Percentiles rank a stretch among this genome's conserved stretches.
Evolutionary conservation across 2,888 invertebrate species (phyloP).

Genomic region (Luperina testacea): DNA sequence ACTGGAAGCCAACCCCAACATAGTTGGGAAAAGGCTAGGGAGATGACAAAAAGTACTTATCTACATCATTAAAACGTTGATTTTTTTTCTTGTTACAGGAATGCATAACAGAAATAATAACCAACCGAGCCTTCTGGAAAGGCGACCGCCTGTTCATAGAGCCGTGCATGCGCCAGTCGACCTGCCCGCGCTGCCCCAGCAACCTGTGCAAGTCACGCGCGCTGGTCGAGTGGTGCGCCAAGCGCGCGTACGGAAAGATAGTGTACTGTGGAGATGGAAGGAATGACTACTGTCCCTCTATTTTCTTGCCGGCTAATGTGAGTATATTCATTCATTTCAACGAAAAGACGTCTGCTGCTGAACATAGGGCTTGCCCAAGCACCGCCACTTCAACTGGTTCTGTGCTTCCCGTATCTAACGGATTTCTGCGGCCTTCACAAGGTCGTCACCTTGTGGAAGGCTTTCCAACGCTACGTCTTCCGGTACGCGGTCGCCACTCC

Average conservation of each 20-base stretch:
- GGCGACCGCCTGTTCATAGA: conserved; percentile 81
- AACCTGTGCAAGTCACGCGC: conserved; percentile 86
- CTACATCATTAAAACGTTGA: neutral
- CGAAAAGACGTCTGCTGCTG: too few species aligned
- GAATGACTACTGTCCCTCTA: conserved; percentile 84
- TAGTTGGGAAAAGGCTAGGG: too few species aligned
- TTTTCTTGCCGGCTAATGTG: conserved; percentile 77
- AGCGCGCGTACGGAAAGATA: conserved; percentile 59
- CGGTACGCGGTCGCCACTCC: too few species aligned
- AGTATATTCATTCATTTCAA: conserved; percentile 55
- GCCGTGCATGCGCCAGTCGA: conserved; percentile 83
- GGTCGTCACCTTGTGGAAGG: too few species aligned
- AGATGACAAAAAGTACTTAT: neutral
- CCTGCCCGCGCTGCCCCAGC: conserved; percentile 78
- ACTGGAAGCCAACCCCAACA: too few species aligned
- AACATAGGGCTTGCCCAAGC: too few species aligned
- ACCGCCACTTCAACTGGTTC: too few species aligned
- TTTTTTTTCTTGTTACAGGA: conserved; percentile 72
- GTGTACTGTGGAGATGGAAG: conserved; percentile 84
- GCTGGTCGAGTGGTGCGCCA: conserved; percentile 77
- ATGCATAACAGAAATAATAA: conserved; percentile 78
- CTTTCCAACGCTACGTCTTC: too few species aligned
- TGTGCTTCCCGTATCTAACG: too few species aligned
- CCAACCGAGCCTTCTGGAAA: conserved; percentile 84
- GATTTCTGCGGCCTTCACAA: too few species aligned